Evolutionary conservation across 30 jellyfish, hydroid and myxozoan genomes (phyloP).

Genomic region (Aurelia coerulea): DNA sequence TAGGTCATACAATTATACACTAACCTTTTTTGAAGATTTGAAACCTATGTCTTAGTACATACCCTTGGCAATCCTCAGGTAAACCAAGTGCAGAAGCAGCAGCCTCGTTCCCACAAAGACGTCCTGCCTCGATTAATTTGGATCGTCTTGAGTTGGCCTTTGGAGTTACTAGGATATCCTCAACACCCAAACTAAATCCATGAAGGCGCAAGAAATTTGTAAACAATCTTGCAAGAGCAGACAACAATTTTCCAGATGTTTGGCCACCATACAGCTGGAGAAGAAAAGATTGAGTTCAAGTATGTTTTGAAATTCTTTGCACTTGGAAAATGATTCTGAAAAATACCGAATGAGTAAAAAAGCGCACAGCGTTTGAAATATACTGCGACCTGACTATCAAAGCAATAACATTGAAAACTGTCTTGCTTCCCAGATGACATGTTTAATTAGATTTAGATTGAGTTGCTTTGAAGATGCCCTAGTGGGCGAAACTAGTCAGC

Average conservation of each 20-base stretch:
- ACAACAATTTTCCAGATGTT: conserved; percentile 80
- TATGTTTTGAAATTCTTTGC: too few species aligned
- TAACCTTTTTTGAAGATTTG: too few species aligned
- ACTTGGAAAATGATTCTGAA: too few species aligned
- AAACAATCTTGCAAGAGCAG: conserved; percentile 95
- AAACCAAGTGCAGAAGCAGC: conserved; percentile 93
- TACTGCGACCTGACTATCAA: too few species aligned
- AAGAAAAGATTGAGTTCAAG: background rate
- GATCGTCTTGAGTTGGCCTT: conserved; percentile 80
- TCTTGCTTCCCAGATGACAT: too few species aligned
- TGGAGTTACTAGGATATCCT: conserved; percentile 87
- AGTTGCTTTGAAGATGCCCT: too few species aligned
- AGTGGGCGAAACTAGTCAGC: too few species aligned
- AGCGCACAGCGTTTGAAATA: too few species aligned
- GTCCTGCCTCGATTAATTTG: conserved; percentile 78
- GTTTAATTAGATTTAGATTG: too few species aligned
- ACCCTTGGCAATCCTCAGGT: conserved; percentile 43
- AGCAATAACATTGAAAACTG: too few species aligned
- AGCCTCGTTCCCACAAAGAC: conserved; percentile 91
- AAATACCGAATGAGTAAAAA: too few species aligned
- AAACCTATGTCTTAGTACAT: background rate
- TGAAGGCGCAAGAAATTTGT: conserved; percentile 80
- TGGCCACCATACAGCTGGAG: conserved; percentile 97
- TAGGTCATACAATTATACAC: too few species aligned
- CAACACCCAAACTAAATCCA: conserved; percentile 98